phyloP scores from a whole-genome alignment of 2,113 vertebrate species.

The Puffinus mauretanicus region DNA sequence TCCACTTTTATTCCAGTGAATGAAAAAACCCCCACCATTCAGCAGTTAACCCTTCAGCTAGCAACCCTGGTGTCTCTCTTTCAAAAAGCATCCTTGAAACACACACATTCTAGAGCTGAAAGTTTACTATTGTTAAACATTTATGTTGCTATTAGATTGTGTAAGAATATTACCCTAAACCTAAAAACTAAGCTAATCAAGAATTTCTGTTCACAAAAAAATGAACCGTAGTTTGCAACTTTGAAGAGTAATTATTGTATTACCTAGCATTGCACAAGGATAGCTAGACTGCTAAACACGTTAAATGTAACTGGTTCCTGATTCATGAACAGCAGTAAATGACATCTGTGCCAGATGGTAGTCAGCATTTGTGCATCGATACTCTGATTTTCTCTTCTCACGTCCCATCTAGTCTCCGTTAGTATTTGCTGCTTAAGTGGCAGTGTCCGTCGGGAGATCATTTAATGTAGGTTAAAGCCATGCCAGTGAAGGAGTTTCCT shows the following conservation, averaged over 20 bases:
- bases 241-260: constrained; percentile 29
- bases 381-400: constrained; percentile 6
- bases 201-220: background rate
- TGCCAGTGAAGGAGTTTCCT: background rate
- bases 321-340: constrained; percentile 64
- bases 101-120: background rate
- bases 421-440: constrained; percentile 10
- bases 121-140: background rate
- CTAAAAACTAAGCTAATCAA: background rate
- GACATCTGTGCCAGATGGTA: constrained; percentile 67
- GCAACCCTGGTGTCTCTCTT: background rate
- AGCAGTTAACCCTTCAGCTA: background rate
- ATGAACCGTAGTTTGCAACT: background rate
- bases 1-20: background rate
- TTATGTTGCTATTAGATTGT: background rate
- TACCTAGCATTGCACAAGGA: constrained; percentile 1
- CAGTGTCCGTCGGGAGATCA: background rate
- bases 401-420: background rate
- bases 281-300: background rate
- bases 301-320: constrained; percentile 60
- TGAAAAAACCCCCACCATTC: background rate
- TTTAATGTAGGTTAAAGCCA: constrained; percentile 1
- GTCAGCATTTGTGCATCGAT: constrained; percentile 3
- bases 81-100: background rate
- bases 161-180: background rate